A percentile compares a stretch with the other conserved stretches of the same genome.
These are phyloP conservation scores for Xenentodon cancila DNA, from an alignment of 2,797 vertebrate species.

Conservation along the genomic window DNA sequence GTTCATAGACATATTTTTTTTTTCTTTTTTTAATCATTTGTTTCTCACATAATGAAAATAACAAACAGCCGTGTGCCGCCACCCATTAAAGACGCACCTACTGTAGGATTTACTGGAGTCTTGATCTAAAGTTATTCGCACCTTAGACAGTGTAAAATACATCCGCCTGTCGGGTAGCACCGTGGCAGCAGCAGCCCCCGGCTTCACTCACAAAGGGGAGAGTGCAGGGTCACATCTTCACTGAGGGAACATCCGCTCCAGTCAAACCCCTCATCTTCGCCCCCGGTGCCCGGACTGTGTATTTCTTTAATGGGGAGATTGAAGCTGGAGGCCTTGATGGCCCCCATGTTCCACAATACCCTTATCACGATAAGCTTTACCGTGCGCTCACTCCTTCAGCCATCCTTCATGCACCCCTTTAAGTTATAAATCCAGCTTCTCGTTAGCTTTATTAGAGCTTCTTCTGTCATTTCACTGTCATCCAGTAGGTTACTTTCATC, in stretches of 20 bases:
- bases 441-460: conserved; percentile 20
- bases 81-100: not conserved
- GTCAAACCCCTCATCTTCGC: conserved; percentile 46
- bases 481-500: conserved; percentile 43
- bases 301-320: conserved; percentile 34
- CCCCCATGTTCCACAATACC: conserved; percentile 8
- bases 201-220: conserved; percentile 40
- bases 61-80: no score
- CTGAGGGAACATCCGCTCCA: conserved; percentile 70
- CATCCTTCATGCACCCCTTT: conserved; percentile 26
- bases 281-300: conserved; percentile 42
- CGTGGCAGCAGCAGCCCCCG: conserved; percentile 64
- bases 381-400: conserved; percentile 3
- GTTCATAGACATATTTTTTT: no score
- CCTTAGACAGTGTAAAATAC: conserved; percentile 48
- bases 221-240: conserved; percentile 58
- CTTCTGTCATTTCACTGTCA: conserved; percentile 43
- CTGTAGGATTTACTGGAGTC: conserved; percentile 1
- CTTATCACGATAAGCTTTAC: conserved; percentile 32
- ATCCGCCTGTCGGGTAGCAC: conserved; percentile 44
- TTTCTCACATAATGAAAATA: no score
- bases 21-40: no score
- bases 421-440: conserved; percentile 15
- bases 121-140: conserved; percentile 11
- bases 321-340: conserved; percentile 33